Base-by-base conservation (phyloP, 2,888 invertebrate genomes). In the Harpalus rufipes region DNA sequence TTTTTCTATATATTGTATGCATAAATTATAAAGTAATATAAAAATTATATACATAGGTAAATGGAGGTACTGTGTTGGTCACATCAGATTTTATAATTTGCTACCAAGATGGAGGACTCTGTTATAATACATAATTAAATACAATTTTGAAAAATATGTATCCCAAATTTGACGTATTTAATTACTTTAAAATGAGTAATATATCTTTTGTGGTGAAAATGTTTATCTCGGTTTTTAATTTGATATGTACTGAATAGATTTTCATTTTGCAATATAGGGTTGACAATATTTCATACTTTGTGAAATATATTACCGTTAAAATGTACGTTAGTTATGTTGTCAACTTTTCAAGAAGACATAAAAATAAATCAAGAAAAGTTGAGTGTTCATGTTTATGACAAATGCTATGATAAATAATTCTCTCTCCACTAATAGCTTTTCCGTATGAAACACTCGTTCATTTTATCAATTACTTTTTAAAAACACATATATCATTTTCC, bases 311-410 rank as follows among this genome's bases (percentile, higher is more conserved):
- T 51, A 51, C 10, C 44, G 44, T 51, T 51, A 0, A 51, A 51
- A 12, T 12, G 12, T 12, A 51, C 44, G 44, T 51, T 51, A 51
- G 44, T 51, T 51, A 51, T 51, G 44, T 51, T 51, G 12, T 51
- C 44, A 51, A 51, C 10, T 8, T 51, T 10, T 51, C 44, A 51
- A 51, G 44, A 51, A 51, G 44, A 51, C 44, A 51, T 51, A 51
- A 51, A 72, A 72, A 12, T 12, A 25, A 32, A 21, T 14, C 6
- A 56, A 58, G 56, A 78, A 25, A 51, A 78, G 58, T 78, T 58
- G 25, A 78, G 78, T 78, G 78, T 78, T 76, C 76, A 76, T 76
- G 41, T 41, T 56, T 51, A 56, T 21, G 78, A 78, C 58, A 78
- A 51, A 51, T 51, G 44, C 44, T 51, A 51, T 51, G 44, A 51